phyloP scores from a whole-genome alignment of 1,140 invertebrate species.

The Triops cancriformis region DNA sequence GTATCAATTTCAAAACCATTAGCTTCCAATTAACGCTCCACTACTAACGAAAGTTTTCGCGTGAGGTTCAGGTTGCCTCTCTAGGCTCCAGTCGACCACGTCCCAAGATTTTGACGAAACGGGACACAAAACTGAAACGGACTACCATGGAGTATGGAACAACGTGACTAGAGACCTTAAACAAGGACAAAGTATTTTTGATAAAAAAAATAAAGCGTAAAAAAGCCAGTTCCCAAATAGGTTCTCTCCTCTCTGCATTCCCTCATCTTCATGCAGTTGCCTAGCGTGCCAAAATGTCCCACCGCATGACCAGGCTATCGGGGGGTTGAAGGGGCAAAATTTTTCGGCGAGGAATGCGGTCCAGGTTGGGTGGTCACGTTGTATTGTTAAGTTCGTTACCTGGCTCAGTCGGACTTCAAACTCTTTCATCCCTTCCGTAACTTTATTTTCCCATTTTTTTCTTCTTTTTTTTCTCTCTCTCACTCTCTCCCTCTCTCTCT shows the following conservation, averaged over 20 bases:
- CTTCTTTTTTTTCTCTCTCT: neutral
- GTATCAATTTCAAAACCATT: neutral
- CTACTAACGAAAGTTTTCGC: neutral
- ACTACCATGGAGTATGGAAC: neutral
- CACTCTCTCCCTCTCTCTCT: neutral
- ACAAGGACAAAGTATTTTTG: neutral
- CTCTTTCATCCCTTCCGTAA: neutral
- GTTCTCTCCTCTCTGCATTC: too few species aligned
- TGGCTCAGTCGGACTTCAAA: conserved; percentile 1
- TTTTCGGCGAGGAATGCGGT: neutral
- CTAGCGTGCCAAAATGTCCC: neutral
- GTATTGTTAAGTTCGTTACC: conserved; percentile 14
- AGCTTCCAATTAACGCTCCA: neutral
- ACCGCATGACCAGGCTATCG: neutral
- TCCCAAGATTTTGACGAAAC: neutral
- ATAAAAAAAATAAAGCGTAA: neutral
- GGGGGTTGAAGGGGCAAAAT: neutral
- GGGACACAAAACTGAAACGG: neutral
- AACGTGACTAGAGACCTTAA: neutral
- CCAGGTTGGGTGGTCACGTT: conserved; percentile 8
- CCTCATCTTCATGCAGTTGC: neutral
- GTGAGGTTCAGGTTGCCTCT: neutral
- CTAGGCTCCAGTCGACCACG: neutral
- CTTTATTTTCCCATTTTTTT: neutral
- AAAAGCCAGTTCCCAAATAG: neutral